Evolutionary conservation across 2,888 invertebrate genomes (phyloP), one percentile per base, ranked within the genome.

Genomic region (Oscheius sp.): DNA sequence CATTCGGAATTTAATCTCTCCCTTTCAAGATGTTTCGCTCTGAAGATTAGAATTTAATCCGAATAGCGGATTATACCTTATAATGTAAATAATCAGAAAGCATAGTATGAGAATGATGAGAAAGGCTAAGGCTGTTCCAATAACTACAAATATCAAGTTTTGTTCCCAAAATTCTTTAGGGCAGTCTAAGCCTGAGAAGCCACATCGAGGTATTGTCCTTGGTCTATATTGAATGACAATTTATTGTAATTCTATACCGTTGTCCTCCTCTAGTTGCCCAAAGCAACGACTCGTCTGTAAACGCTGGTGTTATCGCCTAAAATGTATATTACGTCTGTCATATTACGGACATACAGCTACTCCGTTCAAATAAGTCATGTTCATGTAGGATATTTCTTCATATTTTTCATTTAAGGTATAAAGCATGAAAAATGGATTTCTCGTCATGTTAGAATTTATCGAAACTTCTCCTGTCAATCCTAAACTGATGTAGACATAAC

Each of bases 1-100:
- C 77, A 77, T 59, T 75, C 75, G 0, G 77, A 65, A 56, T 77
- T 72, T 8, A 77, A 67, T 2, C 77, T 50, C 38, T 75, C 72
- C 1, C 68, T 33, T 59, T 77, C 77, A 22, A 67, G 67, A 28
- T 69, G 67, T 49, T 61, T 67, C 24, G 71, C 67, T 36, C 74
- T 76, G 65, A 49, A 73, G 61, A 64, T 22, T 6, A n/a, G 12
- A 38, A 24, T 41, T 33, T 14, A 9, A 32, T 33, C n/a, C 24
- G 22, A 1, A 41, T 41, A 41, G 41, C 14, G 14, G 41, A 41
- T 22, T 14, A 32, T 47, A 66, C 66, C 45, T 38, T 26, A 59
- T 66, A 38, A 54, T 32, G 26, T 54, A 54, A 28, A 59, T 28
- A 17, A 62, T 56, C 14, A 64, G n/a, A 26, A 59, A 61, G 33